Conservation (phyloP, 2,113 vertebrate species). For the sheep (Ovis aries) region ARS-UI_Ramb_v3.0 NC_056080.1:18114001-18114500, state of each 20-base stretch:
- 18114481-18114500: background rate
- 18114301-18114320: background rate
- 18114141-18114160: background rate
- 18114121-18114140: background rate
- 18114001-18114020: background rate
- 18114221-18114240: background rate
- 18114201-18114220: background rate
- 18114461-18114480: background rate
- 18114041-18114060: background rate
- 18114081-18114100: background rate
- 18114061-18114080: background rate
- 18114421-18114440: background rate
- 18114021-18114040: background rate
- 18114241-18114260: background rate
- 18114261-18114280: background rate
- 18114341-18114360: background rate
- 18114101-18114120: background rate
- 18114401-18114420: background rate
- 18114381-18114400: background rate
- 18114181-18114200: background rate
- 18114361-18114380: background rate
- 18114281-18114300: background rate
- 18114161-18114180: background rate
- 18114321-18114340: background rate
- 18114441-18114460: background rate